These are phyloP conservation scores for Acleris emargana DNA, from an alignment of 2,888 invertebrate genomes.

Conservation along the genomic window DNA sequence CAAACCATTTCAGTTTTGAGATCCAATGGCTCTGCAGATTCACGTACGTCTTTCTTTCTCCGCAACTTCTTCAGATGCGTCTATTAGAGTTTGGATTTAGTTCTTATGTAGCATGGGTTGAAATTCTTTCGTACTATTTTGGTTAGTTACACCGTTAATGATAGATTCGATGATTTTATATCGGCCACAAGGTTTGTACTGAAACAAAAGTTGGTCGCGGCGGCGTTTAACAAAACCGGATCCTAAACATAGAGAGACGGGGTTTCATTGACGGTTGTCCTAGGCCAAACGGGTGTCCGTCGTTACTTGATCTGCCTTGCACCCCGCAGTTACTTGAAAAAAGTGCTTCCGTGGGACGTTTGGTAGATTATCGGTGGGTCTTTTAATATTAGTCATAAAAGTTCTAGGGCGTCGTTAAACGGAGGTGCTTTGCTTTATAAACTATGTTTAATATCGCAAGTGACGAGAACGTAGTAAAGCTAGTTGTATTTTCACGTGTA, in stretches of 20 bases:
- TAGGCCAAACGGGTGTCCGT: conserved; percentile 19
- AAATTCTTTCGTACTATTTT: background rate
- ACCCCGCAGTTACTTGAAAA: background rate
- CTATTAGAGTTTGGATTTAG: background rate
- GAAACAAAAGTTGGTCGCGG: conserved; percentile 70
- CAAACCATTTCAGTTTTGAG: background rate
- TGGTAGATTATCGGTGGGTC: background rate
- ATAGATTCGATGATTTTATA: conserved; percentile 44
- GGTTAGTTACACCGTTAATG: conserved; percentile 14
- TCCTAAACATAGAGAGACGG: conserved; percentile 48
- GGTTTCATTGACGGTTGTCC: conserved; percentile 62
- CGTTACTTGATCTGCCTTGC: conserved; percentile 1
- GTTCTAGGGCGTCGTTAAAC: conserved; percentile 8
- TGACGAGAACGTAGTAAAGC: background rate
- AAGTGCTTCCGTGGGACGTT: background rate
- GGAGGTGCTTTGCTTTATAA: conserved; percentile 9
- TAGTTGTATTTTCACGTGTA: conserved; percentile 3
- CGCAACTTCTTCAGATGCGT: background rate
- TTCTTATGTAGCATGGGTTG: background rate
- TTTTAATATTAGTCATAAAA: conserved; percentile 7
- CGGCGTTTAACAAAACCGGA: conserved; percentile 68
- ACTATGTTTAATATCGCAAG: conserved; percentile 6
- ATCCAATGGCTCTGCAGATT: background rate
- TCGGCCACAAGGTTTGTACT: conserved; percentile 59
- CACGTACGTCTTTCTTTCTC: conserved; percentile 1